A percentile compares a stretch with the other conserved stretches of the same genome.
phyloP scores from a whole-genome alignment of 2,113 vertebrate genomes.

The Labeo catla region DNA sequence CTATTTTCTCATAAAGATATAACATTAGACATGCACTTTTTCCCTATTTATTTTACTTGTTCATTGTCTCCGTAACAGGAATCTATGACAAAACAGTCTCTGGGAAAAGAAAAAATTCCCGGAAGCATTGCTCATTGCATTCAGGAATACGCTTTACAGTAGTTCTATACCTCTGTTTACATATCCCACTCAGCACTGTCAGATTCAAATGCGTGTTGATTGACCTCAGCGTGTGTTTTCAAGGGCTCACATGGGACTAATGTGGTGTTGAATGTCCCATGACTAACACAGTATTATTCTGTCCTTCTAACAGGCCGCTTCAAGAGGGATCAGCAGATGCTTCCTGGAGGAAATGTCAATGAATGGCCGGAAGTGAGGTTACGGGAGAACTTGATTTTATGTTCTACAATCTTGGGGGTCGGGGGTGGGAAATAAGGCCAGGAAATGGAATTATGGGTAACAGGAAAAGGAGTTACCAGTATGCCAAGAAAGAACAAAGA shows the following conservation, averaged over 20 bases:
- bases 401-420: slow-evolving; percentile 9
- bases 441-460: slow-evolving; percentile 56
- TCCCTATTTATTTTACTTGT: slow-evolving; percentile 5
- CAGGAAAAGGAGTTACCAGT: slow-evolving; percentile 53
- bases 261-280: slow-evolving; percentile 24
- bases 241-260: slow-evolving; percentile 41
- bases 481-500: slow-evolving; percentile 35
- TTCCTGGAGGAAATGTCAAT: slow-evolving; percentile 73
- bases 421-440: slow-evolving; percentile 31
- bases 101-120: slow-evolving; percentile 21
- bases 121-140: slow-evolving; percentile 20
- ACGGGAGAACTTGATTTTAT: slow-evolving; percentile 43
- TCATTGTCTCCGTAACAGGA: slow-evolving; percentile 25
- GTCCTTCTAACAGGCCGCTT: slow-evolving; percentile 32
- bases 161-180: slow-evolving; percentile 31
- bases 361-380: slow-evolving; percentile 71
- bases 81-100: slow-evolving; percentile 1
- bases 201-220: slow-evolving; percentile 41
- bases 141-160: slow-evolving; percentile 21
- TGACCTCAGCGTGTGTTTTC: slow-evolving; percentile 34
- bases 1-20: background rate
- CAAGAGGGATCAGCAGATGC: slow-evolving; percentile 66
- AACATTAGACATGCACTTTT: background rate
- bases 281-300: slow-evolving; percentile 39
- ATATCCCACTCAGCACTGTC: slow-evolving; percentile 21